Conservation (phyloP, 92 coral and sea anemone species). For the Zoanthus solanderi region DNA sequence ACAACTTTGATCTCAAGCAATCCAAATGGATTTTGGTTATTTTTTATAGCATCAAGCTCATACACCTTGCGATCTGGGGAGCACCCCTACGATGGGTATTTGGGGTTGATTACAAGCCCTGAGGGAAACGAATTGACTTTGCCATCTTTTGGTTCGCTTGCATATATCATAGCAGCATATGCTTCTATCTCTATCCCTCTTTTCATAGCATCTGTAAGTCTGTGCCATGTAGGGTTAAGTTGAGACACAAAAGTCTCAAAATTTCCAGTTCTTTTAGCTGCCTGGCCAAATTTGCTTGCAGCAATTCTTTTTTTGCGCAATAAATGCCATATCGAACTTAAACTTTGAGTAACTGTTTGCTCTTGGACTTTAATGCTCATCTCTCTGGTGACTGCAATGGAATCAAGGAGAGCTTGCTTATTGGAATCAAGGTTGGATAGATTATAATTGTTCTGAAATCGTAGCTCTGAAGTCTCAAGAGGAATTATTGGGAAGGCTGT, state of each 20-base stretch:
- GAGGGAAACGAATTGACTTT: slow-evolving; percentile 52
- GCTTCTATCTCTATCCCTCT: slow-evolving; percentile 62
- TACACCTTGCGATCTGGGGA: slow-evolving; percentile 61
- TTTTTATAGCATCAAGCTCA: slow-evolving; percentile 38
- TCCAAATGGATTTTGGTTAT: slow-evolving; percentile 51
- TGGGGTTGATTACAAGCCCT: slow-evolving; percentile 24
- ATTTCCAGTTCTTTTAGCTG: slow-evolving; percentile 39
- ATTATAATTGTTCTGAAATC: slow-evolving; percentile 41
- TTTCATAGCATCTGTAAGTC: slow-evolving; percentile 47
- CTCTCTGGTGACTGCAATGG: slow-evolving; percentile 25
- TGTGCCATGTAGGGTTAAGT: slow-evolving; percentile 50
- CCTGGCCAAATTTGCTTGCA: slow-evolving; percentile 73
- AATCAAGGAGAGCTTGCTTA: slow-evolving; percentile 49
- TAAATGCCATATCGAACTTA: slow-evolving; percentile 58
- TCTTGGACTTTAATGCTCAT: slow-evolving; percentile 36
- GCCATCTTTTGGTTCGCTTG: slow-evolving; percentile 14
- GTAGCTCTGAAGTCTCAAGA: slow-evolving; percentile 8
- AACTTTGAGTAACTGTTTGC: slow-evolving; percentile 61
- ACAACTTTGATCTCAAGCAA: slow-evolving; percentile 58
- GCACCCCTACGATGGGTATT: slow-evolving; percentile 67
- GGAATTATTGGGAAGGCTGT: slow-evolving; percentile 39
- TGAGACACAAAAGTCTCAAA: slow-evolving; percentile 64
- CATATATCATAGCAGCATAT: slow-evolving; percentile 53
- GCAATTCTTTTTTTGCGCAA: slow-evolving; percentile 62
- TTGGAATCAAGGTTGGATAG: background rate